These are phyloP conservation scores for Homarus americanus DNA, from an alignment of 1,140 invertebrate species.

Conservation along the genomic window DNA sequence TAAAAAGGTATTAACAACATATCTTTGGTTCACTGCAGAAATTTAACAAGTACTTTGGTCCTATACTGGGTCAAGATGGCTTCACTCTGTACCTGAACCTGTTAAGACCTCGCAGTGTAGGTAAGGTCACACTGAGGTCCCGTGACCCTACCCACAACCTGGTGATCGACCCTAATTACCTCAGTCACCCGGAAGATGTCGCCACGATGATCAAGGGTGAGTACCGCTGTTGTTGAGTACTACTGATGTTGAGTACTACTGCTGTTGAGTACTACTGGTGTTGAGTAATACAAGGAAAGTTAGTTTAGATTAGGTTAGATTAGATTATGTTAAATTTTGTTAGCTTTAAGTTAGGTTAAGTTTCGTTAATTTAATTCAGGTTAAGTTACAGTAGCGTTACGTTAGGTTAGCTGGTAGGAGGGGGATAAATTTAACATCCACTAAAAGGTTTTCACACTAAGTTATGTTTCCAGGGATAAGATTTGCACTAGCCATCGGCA, in stretches of 20 bases:
- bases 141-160: conserved; percentile 4
- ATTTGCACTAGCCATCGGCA: not conserved
- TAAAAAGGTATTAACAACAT: too few species aligned
- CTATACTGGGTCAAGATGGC: not conserved
- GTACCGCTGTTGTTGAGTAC: not conserved
- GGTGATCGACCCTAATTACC: conserved; percentile 22
- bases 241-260: too few species aligned
- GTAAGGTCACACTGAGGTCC: not conserved
- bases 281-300: not conserved
- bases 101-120: not conserved
- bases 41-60: not conserved
- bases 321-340: not conserved
- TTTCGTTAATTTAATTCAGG: too few species aligned
- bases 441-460: not conserved
- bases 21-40: too few species aligned
- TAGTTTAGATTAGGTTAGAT: too few species aligned
- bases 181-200: too few species aligned
- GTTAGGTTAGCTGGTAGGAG: too few species aligned
- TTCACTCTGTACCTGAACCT: not conserved
- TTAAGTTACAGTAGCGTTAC: too few species aligned
- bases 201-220: not conserved
- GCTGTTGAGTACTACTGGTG: not conserved
- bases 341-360: not conserved
- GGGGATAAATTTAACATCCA: too few species aligned
- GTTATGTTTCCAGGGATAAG: not conserved